Base-by-base conservation (phyloP, 30 jellyfish, hydroid and myxozoan genomes). In the Rhopilema esculentum region DNA sequence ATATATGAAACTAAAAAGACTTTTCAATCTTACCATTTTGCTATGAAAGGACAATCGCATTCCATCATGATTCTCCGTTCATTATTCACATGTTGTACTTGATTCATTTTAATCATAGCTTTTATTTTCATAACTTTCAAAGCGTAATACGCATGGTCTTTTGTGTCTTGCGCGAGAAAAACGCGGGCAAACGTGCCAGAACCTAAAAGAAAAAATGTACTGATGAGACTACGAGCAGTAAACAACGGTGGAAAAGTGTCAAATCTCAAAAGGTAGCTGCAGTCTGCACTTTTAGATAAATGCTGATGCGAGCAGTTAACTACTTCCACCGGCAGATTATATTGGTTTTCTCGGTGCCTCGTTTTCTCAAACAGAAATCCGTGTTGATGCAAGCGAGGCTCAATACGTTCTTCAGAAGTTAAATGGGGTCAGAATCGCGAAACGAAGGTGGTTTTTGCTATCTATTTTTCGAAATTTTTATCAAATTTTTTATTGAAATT, bases 161-260 rank as follows among this genome's bases (percentile, higher is more conserved):
- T 75, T 19, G 32, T 40, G 25, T 91, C 93, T 79, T 88, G 94
- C 27, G 97, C 99, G 20, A 95, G 97, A 69, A 95, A 91, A 1
- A 95, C 99, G 31, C 99, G 82, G 32, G 98, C 99, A 66, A 95
- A 95, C 20, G 99, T 95, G 17, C 99, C 99, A 33, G 99, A 85
- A 0, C 99, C 99, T 95, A 73, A 23, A 77, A 88, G 7, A 1
- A 21, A 61, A 22, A 63, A 26, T 1, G 19, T 17, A 24, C 6
- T 15, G 22, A 49, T 19, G 17, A 27, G 23, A 75, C n/a, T 63
- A 19, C 29, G n/a, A 30, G 23, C 8, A 69, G 8, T 23, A 69
- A 23, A 24, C 4, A 12, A 12, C 80, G 23, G 12, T 6, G 9
- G 57, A 40, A 40, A 12, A 40, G 6, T 40, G 6, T 12, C 57